These are phyloP conservation scores for Corythucha ciliata DNA, from an alignment of 2,888 invertebrate species.

Conservation along the genomic window DNA sequence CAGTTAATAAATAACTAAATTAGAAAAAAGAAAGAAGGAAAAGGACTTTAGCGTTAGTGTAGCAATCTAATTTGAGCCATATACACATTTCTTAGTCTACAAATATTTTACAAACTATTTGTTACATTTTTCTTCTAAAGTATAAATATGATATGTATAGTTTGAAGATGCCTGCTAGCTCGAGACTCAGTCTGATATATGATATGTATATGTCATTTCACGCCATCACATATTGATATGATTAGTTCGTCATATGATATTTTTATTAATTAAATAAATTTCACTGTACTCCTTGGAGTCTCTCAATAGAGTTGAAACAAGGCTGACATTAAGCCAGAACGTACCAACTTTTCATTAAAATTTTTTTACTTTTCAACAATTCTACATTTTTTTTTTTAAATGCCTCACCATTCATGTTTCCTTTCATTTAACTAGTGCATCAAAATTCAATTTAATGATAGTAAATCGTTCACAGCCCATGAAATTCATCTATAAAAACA, in stretches of 20 bases:
- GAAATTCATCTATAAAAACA: no score
- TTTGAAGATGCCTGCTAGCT: constrained; percentile 27
- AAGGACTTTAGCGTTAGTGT: no score
- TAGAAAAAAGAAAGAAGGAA: neutral
- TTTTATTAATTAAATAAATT: neutral
- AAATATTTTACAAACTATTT: constrained; percentile 27
- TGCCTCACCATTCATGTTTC: no score
- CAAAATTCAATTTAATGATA: no score
- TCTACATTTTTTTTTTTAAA: neutral
- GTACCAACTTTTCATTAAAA: no score
- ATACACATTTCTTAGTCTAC: constrained; percentile 29
- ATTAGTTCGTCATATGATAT: neutral
- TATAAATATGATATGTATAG: constrained; percentile 18
- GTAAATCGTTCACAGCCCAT: no score
- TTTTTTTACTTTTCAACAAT: no score
- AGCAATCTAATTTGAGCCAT: constrained; percentile 29
- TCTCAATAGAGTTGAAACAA: neutral
- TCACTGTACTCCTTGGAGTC: neutral
- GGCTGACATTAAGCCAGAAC: neutral
- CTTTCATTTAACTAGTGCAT: no score
- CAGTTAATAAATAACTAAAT: no score
- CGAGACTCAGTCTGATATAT: constrained; percentile 30
- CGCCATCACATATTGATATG: constrained; percentile 22
- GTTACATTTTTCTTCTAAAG: constrained; percentile 12
- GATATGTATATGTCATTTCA: constrained; percentile 29